Percentiles rank a stretch among this genome's conserved stretches.
These are phyloP conservation scores for Platycercus adscitus DNA, from an alignment of 2,113 vertebrate species.

Conservation along the genomic window DNA sequence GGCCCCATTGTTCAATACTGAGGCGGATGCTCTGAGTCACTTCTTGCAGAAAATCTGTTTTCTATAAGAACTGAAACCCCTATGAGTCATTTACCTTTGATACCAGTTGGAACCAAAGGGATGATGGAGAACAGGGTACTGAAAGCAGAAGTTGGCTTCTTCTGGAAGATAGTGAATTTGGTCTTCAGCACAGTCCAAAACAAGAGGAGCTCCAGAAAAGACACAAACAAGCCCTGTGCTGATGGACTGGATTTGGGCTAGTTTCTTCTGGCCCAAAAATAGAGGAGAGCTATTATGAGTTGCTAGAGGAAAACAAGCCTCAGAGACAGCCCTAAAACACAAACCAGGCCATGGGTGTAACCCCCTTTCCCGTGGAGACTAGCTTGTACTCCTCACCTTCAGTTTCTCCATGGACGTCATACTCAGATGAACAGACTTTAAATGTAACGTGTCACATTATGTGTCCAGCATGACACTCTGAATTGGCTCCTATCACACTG, in stretches of 20 bases:
- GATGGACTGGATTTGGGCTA: background rate
- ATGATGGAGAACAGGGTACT: background rate
- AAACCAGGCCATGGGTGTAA: background rate
- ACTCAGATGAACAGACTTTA: background rate
- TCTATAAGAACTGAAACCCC: background rate
- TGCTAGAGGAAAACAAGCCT: background rate
- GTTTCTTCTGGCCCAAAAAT: background rate
- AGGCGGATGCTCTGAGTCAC: background rate
- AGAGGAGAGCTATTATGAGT: background rate
- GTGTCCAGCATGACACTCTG: background rate
- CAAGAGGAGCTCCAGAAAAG: background rate
- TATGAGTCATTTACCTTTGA: conserved; percentile 24
- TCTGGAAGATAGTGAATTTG: background rate
- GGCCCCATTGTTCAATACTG: background rate
- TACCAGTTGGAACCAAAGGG: background rate
- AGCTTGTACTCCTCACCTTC: background rate
- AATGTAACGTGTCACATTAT: background rate
- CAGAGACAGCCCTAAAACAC: background rate
- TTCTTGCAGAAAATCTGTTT: conserved; percentile 9
- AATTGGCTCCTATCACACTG: background rate
- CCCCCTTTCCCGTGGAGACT: background rate
- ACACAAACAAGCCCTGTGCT: no score
- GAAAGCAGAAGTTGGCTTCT: background rate
- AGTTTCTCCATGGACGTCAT: background rate
- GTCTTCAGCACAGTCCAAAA: background rate